Conservation (phyloP, 2,888 invertebrate genomes). For the Sisyra terminalis region DNA sequence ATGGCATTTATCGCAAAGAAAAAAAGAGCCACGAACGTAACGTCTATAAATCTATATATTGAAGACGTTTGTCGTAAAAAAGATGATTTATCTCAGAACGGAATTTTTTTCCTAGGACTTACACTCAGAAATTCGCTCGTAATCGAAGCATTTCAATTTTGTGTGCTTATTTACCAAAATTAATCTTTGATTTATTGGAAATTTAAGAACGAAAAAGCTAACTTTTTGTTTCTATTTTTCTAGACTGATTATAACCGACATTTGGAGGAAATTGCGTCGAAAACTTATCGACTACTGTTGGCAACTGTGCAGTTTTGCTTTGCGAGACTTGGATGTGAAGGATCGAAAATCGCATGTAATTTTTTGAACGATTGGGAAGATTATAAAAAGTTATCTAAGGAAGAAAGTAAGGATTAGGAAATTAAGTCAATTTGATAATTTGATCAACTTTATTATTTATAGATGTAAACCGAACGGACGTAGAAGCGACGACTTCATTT, state of each 20-base stretch:
- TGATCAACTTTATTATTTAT: not conserved
- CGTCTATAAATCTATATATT: too few species aligned
- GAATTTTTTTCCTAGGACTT: not conserved
- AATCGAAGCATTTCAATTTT: not conserved
- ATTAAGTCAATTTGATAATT: too few species aligned
- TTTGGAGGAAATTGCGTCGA: slow-evolving; percentile 47
- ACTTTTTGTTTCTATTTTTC: slow-evolving; percentile 1
- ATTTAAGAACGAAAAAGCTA: not conserved
- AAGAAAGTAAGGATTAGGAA: not conserved
- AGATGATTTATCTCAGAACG: not conserved
- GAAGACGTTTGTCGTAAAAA: too few species aligned
- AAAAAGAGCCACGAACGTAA: too few species aligned
- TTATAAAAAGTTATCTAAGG: slow-evolving; percentile 13
- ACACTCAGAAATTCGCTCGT: not conserved
- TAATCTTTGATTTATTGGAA: not conserved
- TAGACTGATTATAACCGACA: slow-evolving; percentile 46
- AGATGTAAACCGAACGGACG: slow-evolving; percentile 21
- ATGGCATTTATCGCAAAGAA: too few species aligned
- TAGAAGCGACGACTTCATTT: slow-evolving; percentile 28
- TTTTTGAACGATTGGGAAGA: slow-evolving; percentile 23
- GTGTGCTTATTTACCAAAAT: not conserved
- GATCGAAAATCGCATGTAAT: slow-evolving; percentile 21
- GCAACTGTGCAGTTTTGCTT: slow-evolving; percentile 31
- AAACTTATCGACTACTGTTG: slow-evolving; percentile 36
- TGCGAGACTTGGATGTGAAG: slow-evolving; percentile 29